A percentile compares a stretch with the other conserved stretches of the same genome.
These are phyloP conservation scores for Lytechinus variegatus DNA, from an alignment of 35 echinoderm and acorn worm genomes.

Conservation along the genomic window DNA sequence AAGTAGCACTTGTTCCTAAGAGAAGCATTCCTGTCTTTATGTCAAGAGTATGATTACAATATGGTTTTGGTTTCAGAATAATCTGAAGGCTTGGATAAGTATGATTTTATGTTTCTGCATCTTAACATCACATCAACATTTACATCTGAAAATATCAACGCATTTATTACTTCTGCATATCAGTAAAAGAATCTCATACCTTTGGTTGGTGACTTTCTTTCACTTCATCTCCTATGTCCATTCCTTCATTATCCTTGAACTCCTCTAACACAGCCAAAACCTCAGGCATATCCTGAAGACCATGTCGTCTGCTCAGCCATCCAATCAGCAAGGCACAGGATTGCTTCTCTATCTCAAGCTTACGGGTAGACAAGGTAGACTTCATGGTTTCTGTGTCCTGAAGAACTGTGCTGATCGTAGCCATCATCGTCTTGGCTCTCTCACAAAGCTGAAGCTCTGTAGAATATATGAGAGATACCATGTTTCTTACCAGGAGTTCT, in stretches of 20 bases:
- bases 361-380: neutral
- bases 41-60: too few species aligned
- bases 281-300: neutral
- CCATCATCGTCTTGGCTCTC: neutral
- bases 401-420: neutral
- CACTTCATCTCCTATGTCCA: neutral
- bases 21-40: too few species aligned
- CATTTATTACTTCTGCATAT: neutral
- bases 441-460: slow-evolving; percentile 27
- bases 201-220: neutral
- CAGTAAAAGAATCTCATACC: neutral
- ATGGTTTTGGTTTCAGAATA: too few species aligned
- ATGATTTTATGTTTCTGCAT: too few species aligned
- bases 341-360: slow-evolving; percentile 25
- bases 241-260: neutral
- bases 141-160: neutral
- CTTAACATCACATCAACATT: neutral
- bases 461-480: neutral
- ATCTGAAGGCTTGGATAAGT: too few species aligned
- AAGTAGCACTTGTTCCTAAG: too few species aligned
- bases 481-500: neutral
- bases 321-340: slow-evolving; percentile 11
- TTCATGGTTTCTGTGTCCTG: neutral
- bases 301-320: slow-evolving; percentile 11
- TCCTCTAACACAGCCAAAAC: neutral